Evolutionary conservation across 2,888 invertebrate species (phyloP).

Genomic region (Sclerodermus sp.): DNA sequence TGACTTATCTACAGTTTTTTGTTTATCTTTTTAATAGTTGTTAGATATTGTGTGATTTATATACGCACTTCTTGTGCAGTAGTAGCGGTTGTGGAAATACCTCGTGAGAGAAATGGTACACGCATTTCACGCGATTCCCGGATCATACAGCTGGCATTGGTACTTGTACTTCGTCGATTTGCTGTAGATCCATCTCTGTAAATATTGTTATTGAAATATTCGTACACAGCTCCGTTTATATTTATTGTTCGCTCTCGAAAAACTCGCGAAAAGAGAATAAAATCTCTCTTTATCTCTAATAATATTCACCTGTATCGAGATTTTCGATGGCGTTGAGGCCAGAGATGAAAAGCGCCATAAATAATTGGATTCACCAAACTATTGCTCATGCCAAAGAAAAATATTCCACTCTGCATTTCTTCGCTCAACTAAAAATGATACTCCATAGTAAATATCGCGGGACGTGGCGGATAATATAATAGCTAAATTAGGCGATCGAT

Average conservation of each 20-base stretch:
- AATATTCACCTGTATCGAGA: conserved; percentile 32
- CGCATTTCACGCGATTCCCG: conserved; percentile 13
- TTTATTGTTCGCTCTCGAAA: background rate
- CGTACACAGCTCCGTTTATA: conserved; percentile 39
- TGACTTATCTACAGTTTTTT: too few relatives aligned
- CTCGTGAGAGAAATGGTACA: conserved; percentile 13
- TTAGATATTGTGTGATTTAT: too few relatives aligned
- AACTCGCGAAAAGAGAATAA: background rate
- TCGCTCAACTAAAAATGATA: conserved; percentile 65
- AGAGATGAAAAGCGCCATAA: conserved; percentile 86
- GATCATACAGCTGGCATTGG: conserved; percentile 15
- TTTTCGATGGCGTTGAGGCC: conserved; percentile 62
- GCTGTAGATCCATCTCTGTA: conserved; percentile 42
- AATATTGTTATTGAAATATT: conserved; percentile 8
- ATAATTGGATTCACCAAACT: conserved; percentile 84
- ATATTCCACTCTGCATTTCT: conserved; percentile 72
- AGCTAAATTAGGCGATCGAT: background rate
- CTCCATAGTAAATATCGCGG: background rate
- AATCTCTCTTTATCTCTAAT: background rate
- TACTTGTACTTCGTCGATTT: conserved; percentile 39
- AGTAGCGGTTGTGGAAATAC: background rate
- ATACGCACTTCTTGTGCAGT: background rate
- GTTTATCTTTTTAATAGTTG: too few relatives aligned
- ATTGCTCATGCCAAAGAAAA: conserved; percentile 86
- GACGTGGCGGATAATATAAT: too few relatives aligned